These are phyloP conservation scores for Crenichthys baileyi DNA, from an alignment of 2,797 vertebrate genomes.

Conservation along the genomic window DNA sequence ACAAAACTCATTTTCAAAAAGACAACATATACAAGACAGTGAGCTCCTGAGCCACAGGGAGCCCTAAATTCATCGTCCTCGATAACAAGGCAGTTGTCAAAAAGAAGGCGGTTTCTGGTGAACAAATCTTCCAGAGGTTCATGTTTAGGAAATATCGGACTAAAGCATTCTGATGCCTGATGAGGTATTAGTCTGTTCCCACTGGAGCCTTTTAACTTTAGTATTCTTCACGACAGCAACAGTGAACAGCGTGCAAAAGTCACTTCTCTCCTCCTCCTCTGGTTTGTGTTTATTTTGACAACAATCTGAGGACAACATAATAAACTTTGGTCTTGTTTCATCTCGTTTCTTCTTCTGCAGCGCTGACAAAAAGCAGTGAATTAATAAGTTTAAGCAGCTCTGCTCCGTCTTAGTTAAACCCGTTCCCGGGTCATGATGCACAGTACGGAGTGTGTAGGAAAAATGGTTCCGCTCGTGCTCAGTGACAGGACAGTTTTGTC, in stretches of 20 bases:
- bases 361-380: slow-evolving; percentile 5
- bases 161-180: slow-evolving; percentile 76
- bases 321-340: slow-evolving; percentile 71
- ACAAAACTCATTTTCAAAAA: slow-evolving; percentile 48
- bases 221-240: slow-evolving; percentile 28
- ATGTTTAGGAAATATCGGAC: slow-evolving; percentile 69
- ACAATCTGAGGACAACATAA: slow-evolving; percentile 51
- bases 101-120: slow-evolving; percentile 81
- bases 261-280: slow-evolving; percentile 21
- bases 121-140: slow-evolving; percentile 73
- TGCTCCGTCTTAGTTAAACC: neutral
- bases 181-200: slow-evolving; percentile 76
- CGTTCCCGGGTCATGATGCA: slow-evolving; percentile 27
- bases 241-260: slow-evolving; percentile 55
- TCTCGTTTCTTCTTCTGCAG: slow-evolving; percentile 27
- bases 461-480: slow-evolving; percentile 24
- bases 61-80: slow-evolving; percentile 48
- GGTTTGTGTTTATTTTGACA: slow-evolving; percentile 26
- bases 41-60: slow-evolving; percentile 37
- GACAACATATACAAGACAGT: slow-evolving; percentile 46
- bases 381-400: neutral
- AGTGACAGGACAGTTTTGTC: slow-evolving; percentile 47
- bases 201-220: slow-evolving; percentile 15
- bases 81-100: slow-evolving; percentile 73
- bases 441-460: slow-evolving; percentile 17